phyloP scores from a whole-genome alignment of 2,113 vertebrate genomes.

The Brachyhypopomus occidentalis region DNA sequence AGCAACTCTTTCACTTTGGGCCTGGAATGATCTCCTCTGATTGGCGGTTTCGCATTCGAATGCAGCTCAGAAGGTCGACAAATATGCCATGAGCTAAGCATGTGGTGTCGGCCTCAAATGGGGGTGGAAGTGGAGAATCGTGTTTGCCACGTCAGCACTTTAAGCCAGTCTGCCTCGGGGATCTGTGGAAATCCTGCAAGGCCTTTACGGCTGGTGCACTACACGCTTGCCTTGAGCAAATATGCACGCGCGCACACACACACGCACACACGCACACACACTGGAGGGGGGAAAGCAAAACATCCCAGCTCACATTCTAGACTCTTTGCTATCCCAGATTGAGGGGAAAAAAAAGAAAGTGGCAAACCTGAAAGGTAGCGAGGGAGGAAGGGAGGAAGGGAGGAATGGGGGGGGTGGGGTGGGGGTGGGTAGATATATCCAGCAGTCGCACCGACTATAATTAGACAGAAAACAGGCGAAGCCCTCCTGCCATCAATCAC shows the following conservation, averaged over 20 bases:
- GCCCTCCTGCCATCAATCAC: conserved; percentile 61
- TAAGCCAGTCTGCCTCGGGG: conserved; percentile 24
- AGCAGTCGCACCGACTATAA: conserved; percentile 77
- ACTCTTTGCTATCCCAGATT: conserved; percentile 40
- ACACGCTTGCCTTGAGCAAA: conserved; percentile 23
- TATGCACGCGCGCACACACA: conserved; percentile 1
- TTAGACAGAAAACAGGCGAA: conserved; percentile 67
- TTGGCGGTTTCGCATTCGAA: conserved; percentile 21
- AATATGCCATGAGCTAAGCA: background rate
- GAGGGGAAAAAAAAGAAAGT: conserved; percentile 43
- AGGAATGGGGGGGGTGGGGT: conserved; percentile 7
- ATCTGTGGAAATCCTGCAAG: conserved; percentile 23
- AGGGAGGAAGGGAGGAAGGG: conserved; percentile 5
- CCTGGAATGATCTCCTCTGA: background rate
- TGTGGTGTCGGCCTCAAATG: background rate
- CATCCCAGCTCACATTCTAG: conserved; percentile 55
- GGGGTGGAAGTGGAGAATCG: background rate
- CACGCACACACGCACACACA: background rate
- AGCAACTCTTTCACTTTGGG: conserved; percentile 25
- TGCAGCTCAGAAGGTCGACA: conserved; percentile 10
- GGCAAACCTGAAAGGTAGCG: conserved; percentile 30
- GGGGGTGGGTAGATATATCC: conserved; percentile 47
- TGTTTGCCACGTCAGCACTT: conserved; percentile 59
- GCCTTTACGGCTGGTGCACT: background rate
- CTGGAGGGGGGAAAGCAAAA: background rate